Conservation (phyloP, 2,797 vertebrate species). For the Pygocentrus nattereri region DNA sequence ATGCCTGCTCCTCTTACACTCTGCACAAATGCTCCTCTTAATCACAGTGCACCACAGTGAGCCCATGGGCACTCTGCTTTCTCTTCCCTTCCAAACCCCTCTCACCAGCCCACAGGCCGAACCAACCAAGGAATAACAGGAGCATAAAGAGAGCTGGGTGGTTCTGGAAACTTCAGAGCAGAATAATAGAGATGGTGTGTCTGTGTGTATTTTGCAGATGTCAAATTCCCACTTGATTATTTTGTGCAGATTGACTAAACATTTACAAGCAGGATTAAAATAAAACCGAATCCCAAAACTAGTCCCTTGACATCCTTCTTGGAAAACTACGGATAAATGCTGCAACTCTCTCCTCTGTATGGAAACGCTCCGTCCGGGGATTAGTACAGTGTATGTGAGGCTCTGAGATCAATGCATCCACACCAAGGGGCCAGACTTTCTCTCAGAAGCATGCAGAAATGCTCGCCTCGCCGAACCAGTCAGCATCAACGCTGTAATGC, state of each 20-base stretch:
- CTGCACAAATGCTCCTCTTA: conserved; percentile 40
- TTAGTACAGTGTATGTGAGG: conserved; percentile 28
- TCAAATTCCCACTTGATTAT: conserved; percentile 49
- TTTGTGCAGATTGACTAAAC: conserved; percentile 56
- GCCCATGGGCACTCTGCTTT: conserved; percentile 34
- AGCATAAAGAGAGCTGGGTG: neutral
- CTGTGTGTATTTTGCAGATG: conserved; percentile 49
- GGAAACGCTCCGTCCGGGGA: conserved; percentile 40
- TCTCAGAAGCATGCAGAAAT: neutral
- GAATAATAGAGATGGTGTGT: conserved; percentile 4
- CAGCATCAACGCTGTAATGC: neutral
- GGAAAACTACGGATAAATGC: conserved; percentile 61
- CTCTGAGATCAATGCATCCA: conserved; percentile 45
- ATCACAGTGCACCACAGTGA: conserved; percentile 45
- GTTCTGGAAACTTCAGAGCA: conserved; percentile 12
- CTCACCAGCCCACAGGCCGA: conserved; percentile 14
- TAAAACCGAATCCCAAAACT: conserved; percentile 48
- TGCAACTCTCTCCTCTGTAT: conserved; percentile 33
- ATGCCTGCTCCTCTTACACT: conserved; percentile 49
- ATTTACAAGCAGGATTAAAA: conserved; percentile 49
- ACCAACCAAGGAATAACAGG: conserved; percentile 47
- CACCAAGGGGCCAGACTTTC: neutral
- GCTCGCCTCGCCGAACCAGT: neutral
- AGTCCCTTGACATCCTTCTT: conserved; percentile 61
- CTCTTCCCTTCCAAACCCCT: conserved; percentile 23